Conservation (phyloP, 2,797 vertebrate species). For the Miichthys miiuy region DNA sequence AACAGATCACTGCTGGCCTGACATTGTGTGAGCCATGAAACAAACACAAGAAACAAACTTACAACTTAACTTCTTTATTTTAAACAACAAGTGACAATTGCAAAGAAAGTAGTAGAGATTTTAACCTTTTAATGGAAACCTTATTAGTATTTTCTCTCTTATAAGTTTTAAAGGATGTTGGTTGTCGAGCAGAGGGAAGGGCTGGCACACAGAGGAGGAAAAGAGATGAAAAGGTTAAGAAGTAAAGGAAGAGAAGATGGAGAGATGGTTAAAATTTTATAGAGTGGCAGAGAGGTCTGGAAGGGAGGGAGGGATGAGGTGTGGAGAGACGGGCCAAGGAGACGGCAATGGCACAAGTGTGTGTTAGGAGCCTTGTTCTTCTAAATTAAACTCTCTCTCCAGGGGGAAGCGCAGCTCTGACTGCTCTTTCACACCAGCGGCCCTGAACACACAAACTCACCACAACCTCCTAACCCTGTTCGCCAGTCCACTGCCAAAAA, state of each 20-base stretch:
- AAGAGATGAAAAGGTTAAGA: conserved; percentile 44
- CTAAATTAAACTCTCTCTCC: conserved; percentile 75
- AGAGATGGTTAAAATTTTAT: conserved; percentile 58
- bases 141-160: neutral
- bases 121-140: neutral
- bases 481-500: conserved; percentile 70
- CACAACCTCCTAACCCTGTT: conserved; percentile 76
- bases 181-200: neutral
- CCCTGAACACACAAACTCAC: conserved; percentile 79
- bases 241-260: conserved; percentile 35
- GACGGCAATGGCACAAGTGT: conserved; percentile 49
- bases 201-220: neutral
- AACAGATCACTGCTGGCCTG: neutral
- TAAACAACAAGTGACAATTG: neutral
- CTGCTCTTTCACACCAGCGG: conserved; percentile 78
- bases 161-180: neutral
- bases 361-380: conserved; percentile 79
- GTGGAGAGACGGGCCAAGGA: conserved; percentile 60
- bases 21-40: neutral
- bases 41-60: neutral
- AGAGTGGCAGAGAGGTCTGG: conserved; percentile 50
- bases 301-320: conserved; percentile 55
- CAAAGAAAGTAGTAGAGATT: neutral
- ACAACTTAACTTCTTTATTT: neutral
- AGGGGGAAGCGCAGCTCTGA: conserved; percentile 72